These are phyloP conservation scores for Cololabis saira DNA, from an alignment of 2,113 vertebrate genomes.

Conservation along the genomic window DNA sequence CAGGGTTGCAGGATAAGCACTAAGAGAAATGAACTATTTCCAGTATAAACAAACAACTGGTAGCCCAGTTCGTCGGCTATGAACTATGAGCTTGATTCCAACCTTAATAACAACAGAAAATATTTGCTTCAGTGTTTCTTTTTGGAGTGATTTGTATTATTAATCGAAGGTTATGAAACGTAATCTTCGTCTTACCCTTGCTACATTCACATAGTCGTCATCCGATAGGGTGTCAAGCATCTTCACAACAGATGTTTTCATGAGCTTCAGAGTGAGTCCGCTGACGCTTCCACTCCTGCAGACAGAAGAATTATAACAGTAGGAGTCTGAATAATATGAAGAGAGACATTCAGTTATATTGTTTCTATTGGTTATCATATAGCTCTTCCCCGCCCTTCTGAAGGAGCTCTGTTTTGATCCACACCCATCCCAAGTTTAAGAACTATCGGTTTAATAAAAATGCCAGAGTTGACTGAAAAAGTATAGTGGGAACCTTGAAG, in stretches of 20 bases:
- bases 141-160: slow-evolving; percentile 8
- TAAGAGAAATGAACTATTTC: slow-evolving; percentile 44
- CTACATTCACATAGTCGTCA: slow-evolving; percentile 94
- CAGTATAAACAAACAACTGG: slow-evolving; percentile 45
- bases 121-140: slow-evolving; percentile 26
- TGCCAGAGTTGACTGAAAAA: not conserved
- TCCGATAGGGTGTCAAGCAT: slow-evolving; percentile 96
- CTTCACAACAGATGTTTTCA: slow-evolving; percentile 93
- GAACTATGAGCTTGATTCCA: slow-evolving; percentile 40
- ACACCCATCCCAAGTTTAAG: not conserved
- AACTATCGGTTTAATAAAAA: not conserved
- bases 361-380: too few species aligned
- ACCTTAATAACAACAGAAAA: slow-evolving; percentile 43
- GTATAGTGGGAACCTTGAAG: slow-evolving; percentile 5
- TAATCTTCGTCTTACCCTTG: slow-evolving; percentile 61
- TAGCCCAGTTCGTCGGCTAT: slow-evolving; percentile 25
- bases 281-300: slow-evolving; percentile 83
- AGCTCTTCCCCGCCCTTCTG: not conserved
- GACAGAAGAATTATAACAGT: not conserved
- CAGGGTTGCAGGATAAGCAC: slow-evolving; percentile 34
- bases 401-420: not conserved
- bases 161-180: slow-evolving; percentile 1
- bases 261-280: slow-evolving; percentile 94
- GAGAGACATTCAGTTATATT: too few species aligned
- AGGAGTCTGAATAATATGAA: not conserved